Evolutionary conservation across 2,888 invertebrate genomes (phyloP), one percentile per base, ranked within the genome.

Genomic region (Scaptomyza caliginosa): DNA sequence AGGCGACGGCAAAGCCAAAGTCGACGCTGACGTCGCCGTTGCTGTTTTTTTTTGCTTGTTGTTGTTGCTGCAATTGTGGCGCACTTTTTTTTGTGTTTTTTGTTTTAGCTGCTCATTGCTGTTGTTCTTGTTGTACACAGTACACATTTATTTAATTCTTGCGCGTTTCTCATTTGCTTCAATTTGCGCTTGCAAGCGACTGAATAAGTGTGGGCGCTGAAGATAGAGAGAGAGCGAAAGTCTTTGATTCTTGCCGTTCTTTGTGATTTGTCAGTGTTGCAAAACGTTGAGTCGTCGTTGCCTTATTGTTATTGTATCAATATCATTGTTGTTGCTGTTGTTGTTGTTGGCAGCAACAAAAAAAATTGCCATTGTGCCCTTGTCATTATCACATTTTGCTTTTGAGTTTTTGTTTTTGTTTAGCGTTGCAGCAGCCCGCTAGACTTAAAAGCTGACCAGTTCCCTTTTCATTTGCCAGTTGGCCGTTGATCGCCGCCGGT

Each of bases 121-220:
- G 36, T 63, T 51, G 30, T 38, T 59, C 43, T 67, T 76, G 59
- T 30, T 62, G 46, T 19, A 3, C 4, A 13, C 13, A 13, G 6
- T 13, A 32, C 6, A 34, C 16, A 74, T 65, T 80, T 81, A 81
- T 74, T 81, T 72, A 78, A 81, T 81, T 81, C 74, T 50, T 51
- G 45, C 72, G 50, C 50, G 52, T 48, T 76, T 67, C 65, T 57
- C 60, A 74, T 71, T 78, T 78, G 68, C 39, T 24, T 45, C 78
- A 81, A 74, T 77, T 81, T 78, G 57, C 45, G 67, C 55, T 51
- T 28, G 16, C 24, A 55, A 38, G 24, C 21, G 10, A 42, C 24
- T 4, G 24, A 56, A 23, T 28, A 21, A 34, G 50, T 26, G 17
- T 45, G 19, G 50, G 57, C 45, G 60, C 24, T 3, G 19, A 26